phyloP scores from a whole-genome alignment of 2,888 invertebrate species.

The Chrysolina oricalcia region DNA sequence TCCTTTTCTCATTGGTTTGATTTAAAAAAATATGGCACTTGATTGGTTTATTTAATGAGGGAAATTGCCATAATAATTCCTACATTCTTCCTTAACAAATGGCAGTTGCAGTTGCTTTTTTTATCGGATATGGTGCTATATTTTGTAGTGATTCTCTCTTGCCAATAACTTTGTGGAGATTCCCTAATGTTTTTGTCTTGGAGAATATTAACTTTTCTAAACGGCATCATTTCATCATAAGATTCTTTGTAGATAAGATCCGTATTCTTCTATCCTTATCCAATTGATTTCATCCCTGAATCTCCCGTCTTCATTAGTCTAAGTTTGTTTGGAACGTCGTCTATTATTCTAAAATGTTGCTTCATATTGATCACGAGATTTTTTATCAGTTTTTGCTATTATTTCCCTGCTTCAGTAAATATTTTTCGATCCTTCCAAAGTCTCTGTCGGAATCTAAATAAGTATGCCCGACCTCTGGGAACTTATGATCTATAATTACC shows the following conservation, averaged over 20 bases:
- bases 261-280: conserved; percentile 18
- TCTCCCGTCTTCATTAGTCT: no score
- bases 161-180: not conserved
- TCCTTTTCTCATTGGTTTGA: no score
- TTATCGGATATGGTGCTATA: not conserved
- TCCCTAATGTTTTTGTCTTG: not conserved
- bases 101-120: not conserved
- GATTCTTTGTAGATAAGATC: conserved; percentile 3
- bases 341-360: conserved; percentile 27
- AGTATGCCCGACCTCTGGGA: conserved; percentile 63
- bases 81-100: not conserved
- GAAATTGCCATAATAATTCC: not conserved
- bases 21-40: no score
- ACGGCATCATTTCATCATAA: not conserved
- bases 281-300: not conserved
- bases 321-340: conserved; percentile 1
- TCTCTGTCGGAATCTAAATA: conserved; percentile 64
- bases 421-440: conserved; percentile 63
- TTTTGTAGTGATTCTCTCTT: not conserved
- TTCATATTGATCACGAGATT: conserved; percentile 26
- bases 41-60: no score
- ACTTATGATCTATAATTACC: conserved; percentile 65
- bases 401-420: conserved; percentile 58
- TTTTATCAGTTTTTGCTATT: conserved; percentile 57
- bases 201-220: not conserved